Evolutionary conservation across 2,113 vertebrate species (phyloP).

Genomic region (Mirza zaza): DNA sequence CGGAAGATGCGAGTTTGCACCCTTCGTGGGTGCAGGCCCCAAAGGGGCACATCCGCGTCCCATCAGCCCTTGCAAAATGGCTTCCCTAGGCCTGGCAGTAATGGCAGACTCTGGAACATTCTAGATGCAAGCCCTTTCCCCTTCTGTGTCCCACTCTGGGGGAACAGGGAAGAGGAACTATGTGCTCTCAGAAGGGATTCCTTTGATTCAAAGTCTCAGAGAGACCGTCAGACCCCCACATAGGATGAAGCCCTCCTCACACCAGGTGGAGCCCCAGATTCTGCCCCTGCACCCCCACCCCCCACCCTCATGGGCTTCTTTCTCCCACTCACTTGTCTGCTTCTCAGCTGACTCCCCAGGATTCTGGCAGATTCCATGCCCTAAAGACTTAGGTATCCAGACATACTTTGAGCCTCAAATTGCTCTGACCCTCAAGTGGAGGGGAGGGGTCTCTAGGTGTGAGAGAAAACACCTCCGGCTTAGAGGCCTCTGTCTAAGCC

Average conservation of each 20-base stretch:
- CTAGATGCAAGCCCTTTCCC: neutral
- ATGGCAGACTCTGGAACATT: neutral
- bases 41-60: rapidly evolving
- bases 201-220: neutral
- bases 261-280: neutral
- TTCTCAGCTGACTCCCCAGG: neutral
- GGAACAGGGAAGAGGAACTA: neutral
- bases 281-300: neutral
- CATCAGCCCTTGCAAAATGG: neutral
- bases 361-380: neutral
- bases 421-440: neutral
- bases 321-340: neutral
- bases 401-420: neutral
- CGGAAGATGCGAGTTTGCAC: neutral
- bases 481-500: neutral
- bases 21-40: neutral
- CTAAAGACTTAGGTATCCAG: neutral
- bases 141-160: neutral
- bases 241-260: too few relatives aligned
- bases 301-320: neutral
- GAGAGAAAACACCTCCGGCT: neutral
- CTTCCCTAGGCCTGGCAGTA: neutral
- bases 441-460: neutral
- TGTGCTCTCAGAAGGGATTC: neutral
- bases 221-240: neutral